Conservation (phyloP, 2,888 invertebrate genomes). For the Drosophila fulvimacula region DNA sequence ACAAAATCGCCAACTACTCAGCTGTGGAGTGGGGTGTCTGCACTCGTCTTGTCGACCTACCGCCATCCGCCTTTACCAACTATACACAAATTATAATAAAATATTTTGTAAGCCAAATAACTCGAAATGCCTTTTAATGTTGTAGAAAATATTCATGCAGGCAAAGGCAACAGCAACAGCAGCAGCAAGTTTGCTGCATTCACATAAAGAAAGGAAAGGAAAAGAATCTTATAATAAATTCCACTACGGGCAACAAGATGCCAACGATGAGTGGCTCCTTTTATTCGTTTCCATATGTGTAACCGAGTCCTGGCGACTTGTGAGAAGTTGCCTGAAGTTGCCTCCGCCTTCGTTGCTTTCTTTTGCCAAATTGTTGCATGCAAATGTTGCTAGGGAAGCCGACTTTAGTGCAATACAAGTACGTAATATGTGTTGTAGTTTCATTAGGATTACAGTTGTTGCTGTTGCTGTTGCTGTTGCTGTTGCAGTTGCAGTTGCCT, state of each 20-base stretch:
- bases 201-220: slow-evolving; percentile 71
- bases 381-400: slow-evolving; percentile 62
- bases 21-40: slow-evolving; percentile 4
- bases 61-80: slow-evolving; percentile 18
- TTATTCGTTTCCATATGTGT: slow-evolving; percentile 48
- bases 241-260: slow-evolving; percentile 74
- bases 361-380: slow-evolving; percentile 77
- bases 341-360: slow-evolving; percentile 11
- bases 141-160: slow-evolving; percentile 68
- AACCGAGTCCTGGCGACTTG: slow-evolving; percentile 40
- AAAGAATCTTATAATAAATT: slow-evolving; percentile 79
- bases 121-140: slow-evolving; percentile 76
- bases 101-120: slow-evolving; percentile 63
- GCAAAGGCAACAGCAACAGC: slow-evolving; percentile 30
- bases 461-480: slow-evolving; percentile 31
- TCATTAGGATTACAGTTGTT: slow-evolving; percentile 79
- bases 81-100: slow-evolving; percentile 66
- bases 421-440: slow-evolving; percentile 74
- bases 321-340: slow-evolving; percentile 46
- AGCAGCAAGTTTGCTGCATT: slow-evolving; percentile 61
- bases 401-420: slow-evolving; percentile 44
- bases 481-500: slow-evolving; percentile 33
- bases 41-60: background rate
- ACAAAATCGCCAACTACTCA: slow-evolving; percentile 60
- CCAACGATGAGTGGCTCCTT: slow-evolving; percentile 56